phyloP scores from a whole-genome alignment of 2,888 invertebrate genomes.

The Iphiclides podalirius region DNA sequence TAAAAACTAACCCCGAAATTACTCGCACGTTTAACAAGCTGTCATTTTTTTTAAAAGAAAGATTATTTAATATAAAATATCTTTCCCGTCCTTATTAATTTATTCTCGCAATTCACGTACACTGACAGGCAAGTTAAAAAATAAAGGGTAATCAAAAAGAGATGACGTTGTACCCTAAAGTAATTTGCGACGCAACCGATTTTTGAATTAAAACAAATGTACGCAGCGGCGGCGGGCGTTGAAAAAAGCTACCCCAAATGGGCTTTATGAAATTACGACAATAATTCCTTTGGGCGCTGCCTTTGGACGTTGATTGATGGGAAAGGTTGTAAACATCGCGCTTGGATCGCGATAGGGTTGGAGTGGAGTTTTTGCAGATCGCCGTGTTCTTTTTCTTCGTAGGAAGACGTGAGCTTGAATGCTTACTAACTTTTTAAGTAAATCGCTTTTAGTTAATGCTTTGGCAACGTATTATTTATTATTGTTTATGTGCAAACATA shows the following conservation, averaged over 20 bases:
- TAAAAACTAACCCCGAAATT: too few species aligned
- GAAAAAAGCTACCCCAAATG: slow-evolving; percentile 31
- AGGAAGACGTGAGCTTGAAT: not conserved
- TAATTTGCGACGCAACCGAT: slow-evolving; percentile 10
- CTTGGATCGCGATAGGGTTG: slow-evolving; percentile 40
- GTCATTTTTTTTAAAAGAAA: too few species aligned
- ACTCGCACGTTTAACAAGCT: too few species aligned
- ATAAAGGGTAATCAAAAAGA: too few species aligned
- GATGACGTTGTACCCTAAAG: not conserved
- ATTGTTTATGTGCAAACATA: too few species aligned
- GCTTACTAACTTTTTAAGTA: slow-evolving; percentile 1
- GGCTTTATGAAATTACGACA: slow-evolving; percentile 35
- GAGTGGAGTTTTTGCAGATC: slow-evolving; percentile 24
- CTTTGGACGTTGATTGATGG: slow-evolving; percentile 41
- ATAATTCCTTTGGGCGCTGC: slow-evolving; percentile 30
- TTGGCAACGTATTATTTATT: too few species aligned
- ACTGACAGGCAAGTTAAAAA: too few species aligned
- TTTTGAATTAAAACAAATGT: slow-evolving; percentile 25
- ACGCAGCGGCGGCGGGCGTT: slow-evolving; percentile 21
- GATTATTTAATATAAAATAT: too few species aligned
- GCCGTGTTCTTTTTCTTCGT: slow-evolving; percentile 11
- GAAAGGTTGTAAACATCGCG: slow-evolving; percentile 37
- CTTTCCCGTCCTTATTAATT: too few species aligned
- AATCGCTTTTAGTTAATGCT: not conserved
- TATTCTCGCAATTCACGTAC: too few species aligned